Conservation (phyloP, 2,797 vertebrate genomes). For the Sebastes baramenuke region DNA sequence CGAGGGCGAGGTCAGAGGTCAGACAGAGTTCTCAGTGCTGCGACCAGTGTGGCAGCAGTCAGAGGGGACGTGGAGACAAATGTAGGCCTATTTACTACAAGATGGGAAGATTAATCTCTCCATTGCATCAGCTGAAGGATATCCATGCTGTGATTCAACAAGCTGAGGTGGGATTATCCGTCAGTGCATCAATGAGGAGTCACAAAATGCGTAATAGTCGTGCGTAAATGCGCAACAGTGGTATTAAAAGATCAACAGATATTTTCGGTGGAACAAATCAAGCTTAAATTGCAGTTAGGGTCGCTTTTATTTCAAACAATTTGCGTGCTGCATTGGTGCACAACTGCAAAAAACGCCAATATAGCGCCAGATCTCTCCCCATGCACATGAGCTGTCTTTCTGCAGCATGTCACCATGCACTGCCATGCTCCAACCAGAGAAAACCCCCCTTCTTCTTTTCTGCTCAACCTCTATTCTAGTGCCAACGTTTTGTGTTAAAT, state of each 20-base stretch:
- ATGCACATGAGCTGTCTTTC: conserved; percentile 40
- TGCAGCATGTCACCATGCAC: conserved; percentile 28
- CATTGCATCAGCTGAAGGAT: conserved; percentile 24
- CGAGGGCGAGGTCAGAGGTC: conserved; percentile 77
- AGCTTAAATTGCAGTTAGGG: not conserved
- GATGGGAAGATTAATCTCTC: conserved; percentile 40
- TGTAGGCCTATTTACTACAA: conserved; percentile 48
- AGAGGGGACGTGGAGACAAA: conserved; percentile 57
- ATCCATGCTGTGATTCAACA: conserved; percentile 24
- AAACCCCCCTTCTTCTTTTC: conserved; percentile 62
- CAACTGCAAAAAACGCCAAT: not conserved
- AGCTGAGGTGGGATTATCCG: not conserved
- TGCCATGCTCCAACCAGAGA: conserved; percentile 53
- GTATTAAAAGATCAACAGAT: not conserved
- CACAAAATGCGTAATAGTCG: not conserved
- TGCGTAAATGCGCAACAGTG: conserved; percentile 4
- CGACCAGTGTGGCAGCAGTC: conserved; percentile 70
- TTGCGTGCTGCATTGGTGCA: not conserved
- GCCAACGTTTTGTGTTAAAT: conserved; percentile 90
- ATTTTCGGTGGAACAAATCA: not conserved
- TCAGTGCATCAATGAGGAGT: not conserved
- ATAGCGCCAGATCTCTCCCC: not conserved
- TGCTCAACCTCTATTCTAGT: conserved; percentile 79
- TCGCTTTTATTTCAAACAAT: not conserved
- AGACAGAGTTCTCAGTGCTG: conserved; percentile 83